phyloP scores from a whole-genome alignment of 2,113 vertebrate genomes.

The Cyanoramphus novaezelandiae region DNA sequence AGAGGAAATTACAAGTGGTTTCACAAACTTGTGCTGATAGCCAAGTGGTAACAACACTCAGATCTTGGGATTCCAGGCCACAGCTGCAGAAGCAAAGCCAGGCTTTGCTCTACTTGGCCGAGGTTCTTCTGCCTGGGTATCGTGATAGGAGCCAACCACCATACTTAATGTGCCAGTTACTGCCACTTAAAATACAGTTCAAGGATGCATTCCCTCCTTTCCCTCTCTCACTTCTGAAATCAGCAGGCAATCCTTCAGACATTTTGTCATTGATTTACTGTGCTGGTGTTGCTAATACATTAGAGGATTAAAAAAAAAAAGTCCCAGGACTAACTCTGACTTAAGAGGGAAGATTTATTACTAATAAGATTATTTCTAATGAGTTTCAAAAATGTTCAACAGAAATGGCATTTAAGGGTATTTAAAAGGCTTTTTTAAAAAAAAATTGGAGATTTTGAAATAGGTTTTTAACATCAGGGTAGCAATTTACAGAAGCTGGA shows the following conservation, averaged over 20 bases:
- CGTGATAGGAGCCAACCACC: neutral
- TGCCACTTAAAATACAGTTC: neutral
- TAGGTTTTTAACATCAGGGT: neutral
- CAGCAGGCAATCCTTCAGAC: neutral
- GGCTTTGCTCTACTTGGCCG: neutral
- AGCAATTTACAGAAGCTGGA: neutral
- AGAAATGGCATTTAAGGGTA: neutral
- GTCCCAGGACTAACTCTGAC: neutral
- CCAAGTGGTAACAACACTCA: neutral
- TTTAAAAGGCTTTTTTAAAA: neutral
- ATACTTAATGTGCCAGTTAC: neutral
- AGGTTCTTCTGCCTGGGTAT: neutral
- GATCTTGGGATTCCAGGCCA: neutral
- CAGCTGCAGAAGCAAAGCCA: neutral
- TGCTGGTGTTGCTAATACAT: neutral
- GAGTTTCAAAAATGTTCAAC: neutral
- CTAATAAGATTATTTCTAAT: constrained; percentile 6
- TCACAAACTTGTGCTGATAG: neutral
- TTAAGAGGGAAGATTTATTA: neutral
- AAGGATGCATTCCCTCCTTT: neutral
- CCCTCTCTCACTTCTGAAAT: neutral
- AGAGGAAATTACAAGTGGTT: neutral
- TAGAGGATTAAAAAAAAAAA: neutral
- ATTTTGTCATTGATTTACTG: neutral
- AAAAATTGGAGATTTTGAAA: neutral